Evolutionary conservation across 2,113 vertebrate species (phyloP).

Genomic region (Candoia aspera): DNA sequence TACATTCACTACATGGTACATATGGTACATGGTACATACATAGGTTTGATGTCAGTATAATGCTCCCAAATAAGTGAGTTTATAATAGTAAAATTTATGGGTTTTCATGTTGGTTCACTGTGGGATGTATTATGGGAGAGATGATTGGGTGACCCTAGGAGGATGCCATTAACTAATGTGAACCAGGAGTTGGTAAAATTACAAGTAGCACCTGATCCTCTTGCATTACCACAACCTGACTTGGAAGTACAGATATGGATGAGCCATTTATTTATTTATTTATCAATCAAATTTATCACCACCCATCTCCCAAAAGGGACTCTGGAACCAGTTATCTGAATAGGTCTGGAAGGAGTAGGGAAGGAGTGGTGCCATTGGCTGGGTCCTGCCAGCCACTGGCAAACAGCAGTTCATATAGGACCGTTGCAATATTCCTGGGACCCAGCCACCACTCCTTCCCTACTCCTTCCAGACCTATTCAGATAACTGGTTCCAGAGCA

Average conservation of each 20-base stretch:
- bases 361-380: not conserved
- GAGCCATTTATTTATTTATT: too few species aligned
- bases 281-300: too few species aligned
- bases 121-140: not conserved
- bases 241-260: not conserved
- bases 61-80: not conserved
- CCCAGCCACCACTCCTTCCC: not conserved
- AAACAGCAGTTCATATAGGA: not conserved
- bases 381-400: not conserved
- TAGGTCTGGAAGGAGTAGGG: not conserved
- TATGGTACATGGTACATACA: not conserved
- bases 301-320: too few species aligned
- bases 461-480: not conserved
- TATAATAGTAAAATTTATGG: not conserved
- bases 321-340: not conserved
- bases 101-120: not conserved
- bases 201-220: not conserved
- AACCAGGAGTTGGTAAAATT: not conserved
- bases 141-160: not conserved
- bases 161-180: not conserved
- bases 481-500: not conserved
- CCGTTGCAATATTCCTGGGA: not conserved
- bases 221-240: not conserved
- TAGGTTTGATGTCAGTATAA: not conserved
- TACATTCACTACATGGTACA: not conserved